Conservation (phyloP, 2,797 vertebrate genomes). For the Brachymystax lenok region DNA sequence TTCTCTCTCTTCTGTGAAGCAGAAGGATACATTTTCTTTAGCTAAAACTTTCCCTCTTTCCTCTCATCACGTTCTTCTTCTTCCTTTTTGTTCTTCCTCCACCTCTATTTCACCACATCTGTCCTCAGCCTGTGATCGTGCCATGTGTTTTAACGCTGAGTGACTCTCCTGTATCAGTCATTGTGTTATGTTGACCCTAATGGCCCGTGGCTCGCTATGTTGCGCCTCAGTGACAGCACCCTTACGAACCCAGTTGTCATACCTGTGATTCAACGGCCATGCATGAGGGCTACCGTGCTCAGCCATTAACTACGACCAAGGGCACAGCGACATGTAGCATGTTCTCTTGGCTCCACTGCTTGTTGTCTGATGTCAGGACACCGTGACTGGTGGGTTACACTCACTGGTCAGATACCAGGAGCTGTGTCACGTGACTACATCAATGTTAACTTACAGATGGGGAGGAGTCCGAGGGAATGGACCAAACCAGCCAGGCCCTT, state of each 20-base stretch:
- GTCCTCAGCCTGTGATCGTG: neutral
- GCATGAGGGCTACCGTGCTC: neutral
- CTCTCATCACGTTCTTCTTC: neutral
- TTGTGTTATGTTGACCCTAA: neutral
- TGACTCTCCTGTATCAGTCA: too few relatives aligned
- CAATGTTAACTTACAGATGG: neutral
- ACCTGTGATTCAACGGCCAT: neutral
- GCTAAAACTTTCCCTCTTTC: neutral
- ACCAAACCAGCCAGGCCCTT: neutral
- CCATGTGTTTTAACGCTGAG: neutral
- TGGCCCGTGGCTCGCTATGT: neutral
- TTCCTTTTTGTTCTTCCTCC: neutral
- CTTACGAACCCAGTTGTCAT: neutral
- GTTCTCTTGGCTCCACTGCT: neutral
- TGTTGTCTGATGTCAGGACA: neutral
- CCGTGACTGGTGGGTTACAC: neutral
- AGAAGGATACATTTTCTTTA: neutral
- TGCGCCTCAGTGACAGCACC: neutral
- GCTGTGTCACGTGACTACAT: neutral
- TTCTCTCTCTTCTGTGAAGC: neutral
- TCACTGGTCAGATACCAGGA: neutral
- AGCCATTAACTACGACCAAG: neutral
- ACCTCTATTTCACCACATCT: neutral
- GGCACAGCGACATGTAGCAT: neutral
- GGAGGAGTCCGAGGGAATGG: neutral